phyloP scores from a whole-genome alignment of 2,888 invertebrate species.

The Eupithecia exiguata region DNA sequence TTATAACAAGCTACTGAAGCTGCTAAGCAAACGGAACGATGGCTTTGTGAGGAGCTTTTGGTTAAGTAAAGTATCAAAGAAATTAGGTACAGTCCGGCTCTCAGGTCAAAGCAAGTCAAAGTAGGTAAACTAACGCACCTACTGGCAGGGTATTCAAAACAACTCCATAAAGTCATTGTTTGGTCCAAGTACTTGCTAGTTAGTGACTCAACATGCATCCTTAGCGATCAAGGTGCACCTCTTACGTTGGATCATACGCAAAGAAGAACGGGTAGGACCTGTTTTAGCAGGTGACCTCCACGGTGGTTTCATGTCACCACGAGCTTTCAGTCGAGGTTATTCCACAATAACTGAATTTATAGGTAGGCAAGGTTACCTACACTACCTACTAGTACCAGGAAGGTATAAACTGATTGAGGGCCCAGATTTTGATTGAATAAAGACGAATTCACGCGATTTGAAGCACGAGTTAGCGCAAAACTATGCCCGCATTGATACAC shows the following conservation, averaged over 20 bases:
- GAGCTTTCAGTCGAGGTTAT: conserved; percentile 23
- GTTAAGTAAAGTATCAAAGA: neutral
- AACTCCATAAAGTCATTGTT: conserved; percentile 39
- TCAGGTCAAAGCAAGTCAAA: neutral
- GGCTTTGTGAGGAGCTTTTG: neutral
- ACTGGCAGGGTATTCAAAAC: conserved; percentile 34
- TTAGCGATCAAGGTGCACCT: conserved; percentile 38
- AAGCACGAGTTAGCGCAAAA: no score
- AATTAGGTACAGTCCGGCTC: neutral
- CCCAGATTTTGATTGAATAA: neutral
- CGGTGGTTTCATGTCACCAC: conserved; percentile 25
- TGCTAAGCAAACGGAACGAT: neutral
- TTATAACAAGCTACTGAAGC: neutral
- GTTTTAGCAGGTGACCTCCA: conserved; percentile 30
- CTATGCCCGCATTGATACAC: no score
- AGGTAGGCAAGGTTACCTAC: no score
- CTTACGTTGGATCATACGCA: conserved; percentile 34
- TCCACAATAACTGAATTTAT: conserved; percentile 2
- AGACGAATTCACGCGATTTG: no score
- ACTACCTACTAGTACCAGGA: neutral
- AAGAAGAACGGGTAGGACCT: conserved; percentile 32
- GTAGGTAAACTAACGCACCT: conserved; percentile 23
- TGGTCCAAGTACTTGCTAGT: conserved; percentile 16
- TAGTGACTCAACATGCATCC: conserved; percentile 42
- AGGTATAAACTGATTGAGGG: neutral